Conservation (phyloP, 2,797 vertebrate genomes). For the Clarias fuscus region DNA sequence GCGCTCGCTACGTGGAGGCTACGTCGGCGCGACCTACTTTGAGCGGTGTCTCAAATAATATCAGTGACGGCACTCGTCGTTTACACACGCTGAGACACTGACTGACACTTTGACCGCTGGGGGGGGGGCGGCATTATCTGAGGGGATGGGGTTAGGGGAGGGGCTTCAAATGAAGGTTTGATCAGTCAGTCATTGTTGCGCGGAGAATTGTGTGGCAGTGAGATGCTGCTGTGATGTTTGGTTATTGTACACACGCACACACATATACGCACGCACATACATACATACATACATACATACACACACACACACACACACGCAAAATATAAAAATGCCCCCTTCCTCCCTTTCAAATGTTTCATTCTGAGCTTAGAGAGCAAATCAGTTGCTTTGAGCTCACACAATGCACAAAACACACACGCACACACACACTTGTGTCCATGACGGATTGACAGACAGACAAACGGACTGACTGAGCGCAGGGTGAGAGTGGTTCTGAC, state of each 20-base stretch:
- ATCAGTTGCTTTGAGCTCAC: not conserved
- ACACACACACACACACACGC: not conserved
- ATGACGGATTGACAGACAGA: conserved; percentile 18
- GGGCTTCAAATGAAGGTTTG: conserved; percentile 34
- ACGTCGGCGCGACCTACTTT: conserved; percentile 92
- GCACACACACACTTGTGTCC: conserved; percentile 16
- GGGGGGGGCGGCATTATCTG: conserved; percentile 1
- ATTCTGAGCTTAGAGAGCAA: not conserved
- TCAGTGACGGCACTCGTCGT: conserved; percentile 35
- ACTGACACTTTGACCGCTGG: conserved; percentile 53
- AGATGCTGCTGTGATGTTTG: conserved; percentile 53
- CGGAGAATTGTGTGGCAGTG: conserved; percentile 51
- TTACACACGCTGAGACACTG: conserved; percentile 65
- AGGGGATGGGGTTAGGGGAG: not conserved
- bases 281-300: not conserved
- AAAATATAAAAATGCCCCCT: not conserved
- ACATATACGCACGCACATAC: too few relatives aligned
- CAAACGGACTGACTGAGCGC: conserved; percentile 38
- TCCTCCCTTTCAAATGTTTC: not conserved
- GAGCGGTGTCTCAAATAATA: conserved; percentile 93
- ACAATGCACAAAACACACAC: not conserved
- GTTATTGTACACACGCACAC: conserved; percentile 39
- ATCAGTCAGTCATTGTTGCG: conserved; percentile 59
- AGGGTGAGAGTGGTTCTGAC: conserved; percentile 48
- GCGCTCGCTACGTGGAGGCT: conserved; percentile 88